phyloP scores from a whole-genome alignment of 2,888 invertebrate species.

The Eilema depressum region DNA sequence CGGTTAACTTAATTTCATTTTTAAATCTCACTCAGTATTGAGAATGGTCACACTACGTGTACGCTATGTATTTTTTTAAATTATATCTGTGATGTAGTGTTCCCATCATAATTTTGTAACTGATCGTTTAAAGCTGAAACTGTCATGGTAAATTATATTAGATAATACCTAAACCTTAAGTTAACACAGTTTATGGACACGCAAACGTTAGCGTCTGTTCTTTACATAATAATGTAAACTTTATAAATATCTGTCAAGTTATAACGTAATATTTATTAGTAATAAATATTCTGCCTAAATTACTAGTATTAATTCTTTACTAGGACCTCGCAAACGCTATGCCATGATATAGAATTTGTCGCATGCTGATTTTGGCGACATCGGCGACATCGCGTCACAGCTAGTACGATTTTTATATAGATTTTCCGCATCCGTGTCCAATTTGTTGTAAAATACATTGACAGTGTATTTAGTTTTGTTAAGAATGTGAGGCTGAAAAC shows the following conservation, averaged over 20 bases:
- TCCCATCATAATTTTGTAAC: neutral
- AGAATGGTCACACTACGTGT: too few relatives aligned
- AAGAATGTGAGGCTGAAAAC: slow-evolving; percentile 31
- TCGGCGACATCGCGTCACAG: slow-evolving; percentile 7
- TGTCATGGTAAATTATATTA: neutral
- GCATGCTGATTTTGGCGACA: slow-evolving; percentile 16
- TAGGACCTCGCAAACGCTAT: slow-evolving; percentile 20
- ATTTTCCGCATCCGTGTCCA: slow-evolving; percentile 35
- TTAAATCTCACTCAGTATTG: neutral
- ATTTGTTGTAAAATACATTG: slow-evolving; percentile 24
- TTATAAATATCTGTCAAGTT: slow-evolving; percentile 4
- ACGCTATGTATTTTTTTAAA: neutral
- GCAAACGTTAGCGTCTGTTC: neutral
- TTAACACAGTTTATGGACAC: slow-evolving; percentile 3
- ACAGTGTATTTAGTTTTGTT: neutral
- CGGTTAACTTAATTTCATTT: slow-evolving; percentile 19
- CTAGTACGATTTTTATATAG: slow-evolving; percentile 16
- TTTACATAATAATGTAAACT: neutral
- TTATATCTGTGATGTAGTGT: neutral
- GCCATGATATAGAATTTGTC: neutral
- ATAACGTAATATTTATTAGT: neutral
- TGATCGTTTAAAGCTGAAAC: neutral
- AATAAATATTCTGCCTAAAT: slow-evolving; percentile 10
- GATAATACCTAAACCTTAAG: neutral
- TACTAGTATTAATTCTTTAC: slow-evolving; percentile 14